phyloP scores from a whole-genome alignment of 2,113 vertebrate genomes.

The Melierax canorus region DNA sequence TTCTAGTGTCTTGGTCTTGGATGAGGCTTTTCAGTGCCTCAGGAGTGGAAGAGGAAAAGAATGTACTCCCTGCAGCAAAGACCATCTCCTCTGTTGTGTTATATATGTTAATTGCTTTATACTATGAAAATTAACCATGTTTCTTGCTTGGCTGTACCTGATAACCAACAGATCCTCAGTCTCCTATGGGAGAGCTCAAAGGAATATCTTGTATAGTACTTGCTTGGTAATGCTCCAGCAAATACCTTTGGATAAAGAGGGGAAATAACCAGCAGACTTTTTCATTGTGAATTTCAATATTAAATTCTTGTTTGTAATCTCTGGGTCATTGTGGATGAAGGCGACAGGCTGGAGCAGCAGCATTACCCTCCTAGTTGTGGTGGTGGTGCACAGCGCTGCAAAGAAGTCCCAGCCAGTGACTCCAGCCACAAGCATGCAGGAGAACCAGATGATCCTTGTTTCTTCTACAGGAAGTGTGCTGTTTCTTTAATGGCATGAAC shows the following conservation, averaged over 20 bases:
- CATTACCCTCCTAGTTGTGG: background rate
- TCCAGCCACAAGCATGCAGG: background rate
- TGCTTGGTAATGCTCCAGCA: background rate
- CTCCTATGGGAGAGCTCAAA: background rate
- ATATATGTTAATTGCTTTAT: background rate
- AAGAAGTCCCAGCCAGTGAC: background rate
- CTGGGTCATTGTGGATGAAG: background rate
- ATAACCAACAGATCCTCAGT: background rate
- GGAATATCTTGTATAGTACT: background rate
- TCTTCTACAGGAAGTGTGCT: background rate
- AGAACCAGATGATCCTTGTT: background rate
- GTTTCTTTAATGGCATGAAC: background rate
- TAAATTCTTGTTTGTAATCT: background rate
- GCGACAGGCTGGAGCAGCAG: background rate
- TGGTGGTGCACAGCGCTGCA: rapidly evolving
- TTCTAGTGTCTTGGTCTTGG: background rate
- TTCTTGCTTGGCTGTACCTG: background rate
- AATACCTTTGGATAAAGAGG: background rate
- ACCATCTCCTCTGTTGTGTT: background rate
- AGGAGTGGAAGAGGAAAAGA: background rate
- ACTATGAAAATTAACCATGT: background rate
- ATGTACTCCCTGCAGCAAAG: background rate
- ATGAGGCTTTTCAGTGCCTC: background rate
- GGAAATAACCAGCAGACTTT: background rate
- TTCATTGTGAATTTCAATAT: background rate